These are phyloP conservation scores for Zingel zingel DNA, from an alignment of 2,113 vertebrate species.

Conservation along the genomic window DNA sequence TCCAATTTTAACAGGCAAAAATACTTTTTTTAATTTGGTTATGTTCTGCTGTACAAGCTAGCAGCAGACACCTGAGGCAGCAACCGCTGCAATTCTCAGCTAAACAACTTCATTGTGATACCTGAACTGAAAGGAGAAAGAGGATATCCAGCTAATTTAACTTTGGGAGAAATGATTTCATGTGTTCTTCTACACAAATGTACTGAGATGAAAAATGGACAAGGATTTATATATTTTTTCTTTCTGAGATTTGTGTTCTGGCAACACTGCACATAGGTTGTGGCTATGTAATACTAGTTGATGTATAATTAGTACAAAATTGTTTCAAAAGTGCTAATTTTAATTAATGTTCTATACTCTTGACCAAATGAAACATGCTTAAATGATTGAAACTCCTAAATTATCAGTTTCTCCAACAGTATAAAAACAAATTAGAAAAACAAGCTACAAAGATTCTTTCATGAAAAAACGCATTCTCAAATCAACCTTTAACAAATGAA, in stretches of 20 bases:
- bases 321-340: slow-evolving; percentile 37
- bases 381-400: slow-evolving; percentile 24
- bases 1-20: slow-evolving; percentile 45
- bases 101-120: slow-evolving; percentile 39
- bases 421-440: slow-evolving; percentile 70
- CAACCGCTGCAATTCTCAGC: slow-evolving; percentile 22
- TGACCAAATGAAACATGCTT: slow-evolving; percentile 69
- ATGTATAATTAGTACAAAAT: slow-evolving; percentile 50
- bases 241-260: slow-evolving; percentile 14
- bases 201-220: slow-evolving; percentile 32
- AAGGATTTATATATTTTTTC: slow-evolving; percentile 15
- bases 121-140: slow-evolving; percentile 39
- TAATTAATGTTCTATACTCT: slow-evolving; percentile 28
- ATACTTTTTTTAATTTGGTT: slow-evolving; percentile 31
- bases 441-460: slow-evolving; percentile 51
- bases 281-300: slow-evolving; percentile 32
- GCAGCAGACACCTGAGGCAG: slow-evolving; percentile 46
- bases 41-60: slow-evolving; percentile 45
- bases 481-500: slow-evolving; percentile 44
- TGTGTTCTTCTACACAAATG: slow-evolving; percentile 50
- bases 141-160: slow-evolving; percentile 36
- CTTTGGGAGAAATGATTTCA: slow-evolving; percentile 46
- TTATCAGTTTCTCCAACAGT: slow-evolving; percentile 44
- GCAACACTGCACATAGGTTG: slow-evolving; percentile 30
- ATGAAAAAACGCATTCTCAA: slow-evolving; percentile 68